Evolutionary conservation across 2,113 vertebrate genomes (phyloP).

Genomic region (Sinocyclocheilus anophthalmus): DNA sequence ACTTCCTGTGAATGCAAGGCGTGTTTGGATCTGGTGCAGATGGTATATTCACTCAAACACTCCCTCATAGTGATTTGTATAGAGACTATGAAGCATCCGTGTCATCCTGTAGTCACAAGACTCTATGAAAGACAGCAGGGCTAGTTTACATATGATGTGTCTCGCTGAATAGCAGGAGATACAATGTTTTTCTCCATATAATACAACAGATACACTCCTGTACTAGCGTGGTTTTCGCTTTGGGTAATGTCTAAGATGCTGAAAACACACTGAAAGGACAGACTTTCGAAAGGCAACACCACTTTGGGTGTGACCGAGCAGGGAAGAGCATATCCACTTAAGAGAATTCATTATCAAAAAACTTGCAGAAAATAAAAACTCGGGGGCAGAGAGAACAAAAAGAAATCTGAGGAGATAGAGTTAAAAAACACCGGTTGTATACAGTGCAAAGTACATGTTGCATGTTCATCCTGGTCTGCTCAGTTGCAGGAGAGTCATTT

Average conservation of each 20-base stretch:
- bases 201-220: not conserved
- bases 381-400: constrained; percentile 25
- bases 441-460: not conserved
- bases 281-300: constrained; percentile 39
- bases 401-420: constrained; percentile 1
- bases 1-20: no score
- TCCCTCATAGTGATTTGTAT: no score
- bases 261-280: not conserved
- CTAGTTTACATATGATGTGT: no score
- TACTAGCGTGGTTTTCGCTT: not conserved
- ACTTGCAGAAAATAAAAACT: constrained; percentile 13
- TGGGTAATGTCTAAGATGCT: not conserved
- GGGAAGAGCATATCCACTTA: constrained; percentile 46
- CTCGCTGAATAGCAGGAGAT: no score
- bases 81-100: no score
- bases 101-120: no score
- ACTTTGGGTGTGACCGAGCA: constrained; percentile 47
- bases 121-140: no score
- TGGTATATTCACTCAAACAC: no score
- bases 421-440: constrained; percentile 3
- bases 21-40: no score
- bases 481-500: not conserved
- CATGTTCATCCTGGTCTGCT: not conserved
- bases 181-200: not conserved
- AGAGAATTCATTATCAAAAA: constrained; percentile 57